Conservation (phyloP, 1,140 invertebrate species). For the Neodiprion pinetum region DNA sequence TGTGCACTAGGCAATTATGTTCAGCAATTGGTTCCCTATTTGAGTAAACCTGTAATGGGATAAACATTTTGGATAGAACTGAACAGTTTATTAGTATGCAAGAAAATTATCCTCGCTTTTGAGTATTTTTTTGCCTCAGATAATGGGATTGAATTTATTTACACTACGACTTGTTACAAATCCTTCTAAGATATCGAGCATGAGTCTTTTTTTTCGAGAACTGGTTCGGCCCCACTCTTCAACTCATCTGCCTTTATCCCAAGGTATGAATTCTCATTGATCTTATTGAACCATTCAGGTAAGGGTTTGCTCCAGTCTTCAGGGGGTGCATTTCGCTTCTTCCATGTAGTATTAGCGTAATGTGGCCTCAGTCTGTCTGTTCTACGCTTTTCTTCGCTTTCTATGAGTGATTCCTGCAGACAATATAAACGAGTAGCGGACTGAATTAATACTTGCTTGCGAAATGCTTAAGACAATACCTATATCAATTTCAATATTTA, state of each 20-base stretch:
- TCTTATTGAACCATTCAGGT: slow-evolving; percentile 75
- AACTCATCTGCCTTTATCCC: slow-evolving; percentile 69
- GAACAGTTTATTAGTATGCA: too few species aligned
- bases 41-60: too few species aligned
- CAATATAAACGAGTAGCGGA: slow-evolving; percentile 27
- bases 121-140: too few species aligned
- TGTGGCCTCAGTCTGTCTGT: slow-evolving; percentile 69
- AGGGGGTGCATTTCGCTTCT: slow-evolving; percentile 76
- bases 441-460: background rate
- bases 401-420: slow-evolving; percentile 71
- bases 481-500: slow-evolving; percentile 55
- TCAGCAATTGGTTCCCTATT: too few species aligned
- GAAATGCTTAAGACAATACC: slow-evolving; percentile 10
- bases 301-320: slow-evolving; percentile 79
- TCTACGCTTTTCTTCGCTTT: slow-evolving; percentile 74
- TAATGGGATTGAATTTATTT: background rate
- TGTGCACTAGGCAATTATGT: too few species aligned
- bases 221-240: slow-evolving; percentile 39
- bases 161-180: background rate
- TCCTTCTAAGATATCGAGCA: background rate
- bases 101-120: too few species aligned
- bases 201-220: background rate
- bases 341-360: slow-evolving; percentile 79
- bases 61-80: too few species aligned
- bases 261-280: slow-evolving; percentile 72